Evolutionary conservation across 2,797 vertebrate species (phyloP).

Genomic region (Crypturellus tataupa): DNA sequence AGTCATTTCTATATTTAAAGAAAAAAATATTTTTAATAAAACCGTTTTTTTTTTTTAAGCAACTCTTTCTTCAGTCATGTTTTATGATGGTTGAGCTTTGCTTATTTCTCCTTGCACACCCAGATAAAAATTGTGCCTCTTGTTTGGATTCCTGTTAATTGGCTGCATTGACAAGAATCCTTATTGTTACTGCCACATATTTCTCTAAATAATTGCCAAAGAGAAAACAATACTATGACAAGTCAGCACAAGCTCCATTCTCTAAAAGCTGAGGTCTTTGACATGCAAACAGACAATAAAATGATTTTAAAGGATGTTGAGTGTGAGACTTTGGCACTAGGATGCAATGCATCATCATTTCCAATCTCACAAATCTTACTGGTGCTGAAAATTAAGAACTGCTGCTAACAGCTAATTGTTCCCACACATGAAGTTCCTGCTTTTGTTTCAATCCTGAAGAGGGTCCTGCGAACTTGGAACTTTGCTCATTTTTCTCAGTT

Average conservation of each 20-base stretch:
- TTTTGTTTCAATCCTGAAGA: neutral
- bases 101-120: neutral
- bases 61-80: neutral
- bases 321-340: neutral
- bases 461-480: neutral
- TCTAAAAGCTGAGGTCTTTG: neutral
- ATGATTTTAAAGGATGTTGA: neutral
- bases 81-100: conserved; percentile 17
- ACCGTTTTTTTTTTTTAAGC: neutral
- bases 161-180: neutral
- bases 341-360: neutral
- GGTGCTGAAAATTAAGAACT: neutral
- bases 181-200: neutral
- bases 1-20: conserved; percentile 2
- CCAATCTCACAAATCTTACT: neutral
- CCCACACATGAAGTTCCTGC: neutral
- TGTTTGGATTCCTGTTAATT: neutral
- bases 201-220: neutral
- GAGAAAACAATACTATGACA: neutral
- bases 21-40: neutral
- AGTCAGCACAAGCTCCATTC: neutral
- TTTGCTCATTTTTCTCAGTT: neutral
- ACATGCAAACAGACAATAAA: neutral
- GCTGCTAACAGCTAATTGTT: neutral
- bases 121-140: neutral